These are phyloP conservation scores for Amblyraja radiata DNA, from an alignment of 2,797 vertebrate species.

Conservation along the genomic window DNA sequence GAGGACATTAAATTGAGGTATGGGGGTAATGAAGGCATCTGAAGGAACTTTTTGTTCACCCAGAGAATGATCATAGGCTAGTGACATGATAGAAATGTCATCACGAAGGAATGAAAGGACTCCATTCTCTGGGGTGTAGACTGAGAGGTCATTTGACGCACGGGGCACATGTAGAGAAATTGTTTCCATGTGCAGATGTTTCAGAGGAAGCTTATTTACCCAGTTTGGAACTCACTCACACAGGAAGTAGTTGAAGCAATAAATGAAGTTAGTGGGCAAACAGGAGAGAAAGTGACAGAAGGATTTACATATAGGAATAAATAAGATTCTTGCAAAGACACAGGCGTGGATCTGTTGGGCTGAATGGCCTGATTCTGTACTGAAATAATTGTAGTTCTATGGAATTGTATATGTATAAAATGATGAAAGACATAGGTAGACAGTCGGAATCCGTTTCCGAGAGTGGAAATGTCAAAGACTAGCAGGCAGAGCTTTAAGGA, in stretches of 20 bases:
- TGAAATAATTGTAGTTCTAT: neutral
- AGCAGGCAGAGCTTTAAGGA: too few species aligned
- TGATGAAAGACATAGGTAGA: too few species aligned
- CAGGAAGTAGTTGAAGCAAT: neutral
- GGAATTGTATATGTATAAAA: neutral
- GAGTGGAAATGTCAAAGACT: too few species aligned
- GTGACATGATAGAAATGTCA: neutral
- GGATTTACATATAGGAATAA: neutral
- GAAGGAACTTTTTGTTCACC: too few species aligned
- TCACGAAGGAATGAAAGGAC: neutral
- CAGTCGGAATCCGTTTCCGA: too few species aligned
- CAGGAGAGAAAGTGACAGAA: neutral
- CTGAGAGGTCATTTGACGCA: neutral
- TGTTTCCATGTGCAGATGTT: neutral
- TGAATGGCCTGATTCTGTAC: neutral
- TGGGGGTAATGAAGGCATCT: too few species aligned
- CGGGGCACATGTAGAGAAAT: neutral
- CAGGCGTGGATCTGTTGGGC: neutral
- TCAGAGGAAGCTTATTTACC: neutral
- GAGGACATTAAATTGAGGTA: too few species aligned
- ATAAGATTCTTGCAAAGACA: neutral
- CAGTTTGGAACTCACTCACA: neutral
- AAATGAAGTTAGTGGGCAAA: neutral
- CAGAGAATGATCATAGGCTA: neutral
- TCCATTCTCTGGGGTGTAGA: neutral